A percentile compares a stretch with the other conserved stretches of the same genome.
phyloP scores from a whole-genome alignment of 2,113 vertebrate species.

The Chionodraco myersi region DNA sequence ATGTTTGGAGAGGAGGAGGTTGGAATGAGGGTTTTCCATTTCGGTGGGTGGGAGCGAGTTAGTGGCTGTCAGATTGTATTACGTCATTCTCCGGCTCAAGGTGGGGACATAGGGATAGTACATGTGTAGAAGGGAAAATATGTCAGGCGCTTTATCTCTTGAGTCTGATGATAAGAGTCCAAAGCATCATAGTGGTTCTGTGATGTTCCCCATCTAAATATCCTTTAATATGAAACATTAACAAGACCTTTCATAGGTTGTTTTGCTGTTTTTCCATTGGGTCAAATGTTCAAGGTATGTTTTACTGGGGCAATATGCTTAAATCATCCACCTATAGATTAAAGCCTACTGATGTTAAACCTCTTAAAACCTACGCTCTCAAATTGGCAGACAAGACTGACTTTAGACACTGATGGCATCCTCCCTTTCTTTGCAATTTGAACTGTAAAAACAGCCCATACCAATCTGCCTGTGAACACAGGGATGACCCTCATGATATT shows the following conservation, averaged over 20 bases:
- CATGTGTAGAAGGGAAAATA: background rate
- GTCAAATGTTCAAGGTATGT: background rate
- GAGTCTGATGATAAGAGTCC: background rate
- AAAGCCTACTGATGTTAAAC: background rate
- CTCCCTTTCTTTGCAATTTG: background rate
- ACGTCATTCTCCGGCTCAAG: slow-evolving; percentile 35
- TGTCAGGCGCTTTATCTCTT: background rate
- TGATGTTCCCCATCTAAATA: background rate
- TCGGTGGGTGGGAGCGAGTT: slow-evolving; percentile 61
- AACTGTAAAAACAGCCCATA: background rate
- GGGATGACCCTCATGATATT: too few species aligned
- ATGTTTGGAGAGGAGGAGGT: slow-evolving; percentile 41
- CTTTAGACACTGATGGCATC: background rate
- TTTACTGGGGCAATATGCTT: background rate
- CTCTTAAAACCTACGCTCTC: background rate
- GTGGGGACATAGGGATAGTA: slow-evolving; percentile 11
- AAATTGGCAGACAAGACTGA: background rate
- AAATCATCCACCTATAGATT: background rate
- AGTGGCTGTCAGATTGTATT: slow-evolving; percentile 39
- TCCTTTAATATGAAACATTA: background rate
- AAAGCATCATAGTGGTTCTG: background rate
- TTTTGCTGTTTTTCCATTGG: background rate
- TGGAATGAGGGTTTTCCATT: slow-evolving; percentile 50
- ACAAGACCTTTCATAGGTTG: background rate
- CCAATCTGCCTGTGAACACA: too few species aligned